Conservation (phyloP, 2,113 vertebrate genomes). For the Onychorhynchus coronatus region DNA sequence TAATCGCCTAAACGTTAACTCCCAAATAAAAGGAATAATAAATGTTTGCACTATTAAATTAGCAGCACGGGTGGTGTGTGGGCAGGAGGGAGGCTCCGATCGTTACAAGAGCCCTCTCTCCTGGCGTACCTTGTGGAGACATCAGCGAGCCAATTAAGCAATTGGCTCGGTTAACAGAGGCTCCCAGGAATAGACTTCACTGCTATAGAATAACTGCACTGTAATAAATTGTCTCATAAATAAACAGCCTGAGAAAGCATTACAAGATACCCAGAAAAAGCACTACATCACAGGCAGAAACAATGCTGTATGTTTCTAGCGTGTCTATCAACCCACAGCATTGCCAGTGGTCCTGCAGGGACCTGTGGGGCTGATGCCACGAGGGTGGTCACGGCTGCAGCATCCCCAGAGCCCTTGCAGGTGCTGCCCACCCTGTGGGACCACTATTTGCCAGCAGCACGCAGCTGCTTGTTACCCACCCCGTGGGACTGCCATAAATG, state of each 20-base stretch:
- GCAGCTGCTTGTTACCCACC: not conserved
- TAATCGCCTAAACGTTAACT: not conserved
- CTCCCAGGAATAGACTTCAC: constrained; percentile 55
- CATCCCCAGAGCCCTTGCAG: not conserved
- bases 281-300: not conserved
- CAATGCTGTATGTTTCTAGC: rapidly evolving
- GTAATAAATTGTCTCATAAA: constrained; percentile 56
- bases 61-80: constrained; percentile 30
- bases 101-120: constrained; percentile 20
- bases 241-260: constrained; percentile 38
- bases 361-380: not conserved
- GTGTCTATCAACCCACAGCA: rapidly evolving
- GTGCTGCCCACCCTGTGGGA: not conserved
- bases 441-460: not conserved
- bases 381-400: not conserved
- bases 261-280: not conserved
- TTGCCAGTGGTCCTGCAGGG: rapidly evolving
- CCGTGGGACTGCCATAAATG: not conserved
- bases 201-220: not conserved
- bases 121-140: constrained; percentile 42
- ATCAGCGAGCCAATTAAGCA: constrained; percentile 62
- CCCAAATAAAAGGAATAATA: constrained; percentile 38
- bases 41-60: constrained; percentile 55
- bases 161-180: constrained; percentile 38
- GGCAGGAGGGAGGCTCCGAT: constrained; percentile 19